Evolutionary conservation across 2,113 vertebrate genomes (phyloP), one percentile per base, ranked within the genome.

Genomic region (Brachyistius frenatus): DNA sequence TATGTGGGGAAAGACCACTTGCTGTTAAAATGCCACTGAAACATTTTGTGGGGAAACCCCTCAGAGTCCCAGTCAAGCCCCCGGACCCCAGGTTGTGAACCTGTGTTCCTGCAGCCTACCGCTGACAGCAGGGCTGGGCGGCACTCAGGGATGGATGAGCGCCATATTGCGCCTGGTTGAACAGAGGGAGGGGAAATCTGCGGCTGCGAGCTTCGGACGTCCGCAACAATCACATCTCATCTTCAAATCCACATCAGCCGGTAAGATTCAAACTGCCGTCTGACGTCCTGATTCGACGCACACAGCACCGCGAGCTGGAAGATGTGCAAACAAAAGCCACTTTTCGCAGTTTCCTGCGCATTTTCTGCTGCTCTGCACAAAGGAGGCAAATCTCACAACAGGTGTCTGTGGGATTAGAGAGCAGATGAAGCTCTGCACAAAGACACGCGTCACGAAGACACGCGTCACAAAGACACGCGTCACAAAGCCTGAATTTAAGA

Each of bases 121-220:
- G 65, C 68, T 15, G 68, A 39, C 57, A 37, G 47, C 44, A 16
- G 77, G 50, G 11, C 23, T 2, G 13, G 13, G n/a, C 23, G 8
- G 39, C 41, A 3, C 50, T 10, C 63, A 3, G 15, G 71, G 68
- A 69, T 71, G 64, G 60, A 47, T 63, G 73, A 76, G 80, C 89
- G 93, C 93, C 94, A 94, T 94, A 90, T 94, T 94, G 90, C 87
- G 76, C 58, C 66, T 11, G 84, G 31, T n/a, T 85, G 84, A 72
- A 11, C 60, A 60, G 70, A 90, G 83, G 79, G 83, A 86, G 90
- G 79, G 73, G 62, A 65, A 72, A 75, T 76, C 69, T 76, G 73
- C 68, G 33, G 32, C 64, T 46, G 49, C 4, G 47, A n/a, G 41
- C 46, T 31, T 3, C 33, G 15, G 39, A 84, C 36, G 62, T 44